These are phyloP conservation scores for Leptinotarsa rubiginosa DNA, from an alignment of 2,888 invertebrate genomes.

Conservation along the genomic window DNA sequence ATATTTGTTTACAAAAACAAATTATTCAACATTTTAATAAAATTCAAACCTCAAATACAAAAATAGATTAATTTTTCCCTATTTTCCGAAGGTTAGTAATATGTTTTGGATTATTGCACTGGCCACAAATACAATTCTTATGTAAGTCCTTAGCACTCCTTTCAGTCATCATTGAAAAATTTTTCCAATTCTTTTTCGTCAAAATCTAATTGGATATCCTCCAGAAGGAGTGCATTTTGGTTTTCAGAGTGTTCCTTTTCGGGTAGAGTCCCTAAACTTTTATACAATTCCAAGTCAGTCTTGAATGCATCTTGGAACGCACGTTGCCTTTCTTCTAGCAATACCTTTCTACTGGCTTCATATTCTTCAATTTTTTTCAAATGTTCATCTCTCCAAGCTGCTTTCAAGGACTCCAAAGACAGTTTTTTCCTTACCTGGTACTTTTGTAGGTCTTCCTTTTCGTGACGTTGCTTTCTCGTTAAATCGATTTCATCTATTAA, in stretches of 20 bases:
- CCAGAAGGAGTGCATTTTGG: conserved; percentile 68
- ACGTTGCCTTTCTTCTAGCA: conserved; percentile 75
- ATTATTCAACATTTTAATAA: conserved; percentile 2
- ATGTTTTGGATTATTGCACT: conserved; percentile 1
- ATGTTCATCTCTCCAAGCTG: conserved; percentile 71
- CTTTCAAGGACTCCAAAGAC: conserved; percentile 65
- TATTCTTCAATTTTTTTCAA: conserved; percentile 69
- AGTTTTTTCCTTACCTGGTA: conserved; percentile 78
- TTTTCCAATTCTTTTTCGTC: conserved; percentile 73
- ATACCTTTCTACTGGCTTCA: conserved; percentile 70
- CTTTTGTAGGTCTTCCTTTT: conserved; percentile 77
- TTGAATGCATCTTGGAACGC: conserved; percentile 79
- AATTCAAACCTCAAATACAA: conserved; percentile 8
- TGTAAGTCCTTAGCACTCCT: conserved; percentile 41
- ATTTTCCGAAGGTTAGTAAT: background rate
- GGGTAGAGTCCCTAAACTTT: conserved; percentile 72
- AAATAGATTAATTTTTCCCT: background rate
- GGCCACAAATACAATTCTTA: conserved; percentile 5
- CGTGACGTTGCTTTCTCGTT: conserved; percentile 63
- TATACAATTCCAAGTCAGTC: conserved; percentile 74
- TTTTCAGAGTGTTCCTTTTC: conserved; percentile 52
- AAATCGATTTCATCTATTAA: conserved; percentile 77
- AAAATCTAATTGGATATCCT: conserved; percentile 74
- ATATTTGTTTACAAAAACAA: background rate
- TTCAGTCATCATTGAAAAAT: conserved; percentile 68